A percentile compares a stretch with the other conserved stretches of the same genome.
Conservation (phyloP, 2,888 invertebrate genomes). For the Lasioglossum lativentre region DNA sequence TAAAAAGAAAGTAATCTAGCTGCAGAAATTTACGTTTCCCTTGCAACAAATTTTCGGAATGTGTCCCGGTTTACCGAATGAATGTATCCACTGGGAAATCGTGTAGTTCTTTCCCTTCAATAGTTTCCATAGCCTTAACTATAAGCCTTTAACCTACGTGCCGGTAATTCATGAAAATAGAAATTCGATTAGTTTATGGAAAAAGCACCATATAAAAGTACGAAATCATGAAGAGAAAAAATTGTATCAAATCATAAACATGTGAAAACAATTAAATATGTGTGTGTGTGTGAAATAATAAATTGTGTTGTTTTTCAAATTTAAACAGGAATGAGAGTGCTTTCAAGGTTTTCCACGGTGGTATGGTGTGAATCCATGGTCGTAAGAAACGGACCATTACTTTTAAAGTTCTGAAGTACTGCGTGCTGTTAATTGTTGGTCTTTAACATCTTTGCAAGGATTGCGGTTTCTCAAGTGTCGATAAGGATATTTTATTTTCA, state of each 20-base stretch:
- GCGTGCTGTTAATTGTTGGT: background rate
- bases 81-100: slow-evolving; percentile 9
- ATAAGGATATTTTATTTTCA: background rate
- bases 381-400: background rate
- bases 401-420: background rate
- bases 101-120: background rate
- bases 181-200: no score
- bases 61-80: background rate
- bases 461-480: background rate
- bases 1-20: background rate
- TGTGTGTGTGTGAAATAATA: background rate
- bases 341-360: background rate
- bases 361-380: background rate
- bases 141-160: background rate
- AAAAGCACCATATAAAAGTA: no score
- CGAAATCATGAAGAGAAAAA: background rate
- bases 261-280: background rate
- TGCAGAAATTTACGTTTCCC: background rate
- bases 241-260: background rate
- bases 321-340: background rate
- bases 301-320: background rate
- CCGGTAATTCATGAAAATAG: background rate
- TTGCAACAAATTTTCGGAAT: background rate
- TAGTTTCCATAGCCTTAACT: background rate
- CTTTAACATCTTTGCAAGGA: background rate